Base-by-base conservation (phyloP, 2,797 vertebrate species). In the Bovichtus variegatus region DNA sequence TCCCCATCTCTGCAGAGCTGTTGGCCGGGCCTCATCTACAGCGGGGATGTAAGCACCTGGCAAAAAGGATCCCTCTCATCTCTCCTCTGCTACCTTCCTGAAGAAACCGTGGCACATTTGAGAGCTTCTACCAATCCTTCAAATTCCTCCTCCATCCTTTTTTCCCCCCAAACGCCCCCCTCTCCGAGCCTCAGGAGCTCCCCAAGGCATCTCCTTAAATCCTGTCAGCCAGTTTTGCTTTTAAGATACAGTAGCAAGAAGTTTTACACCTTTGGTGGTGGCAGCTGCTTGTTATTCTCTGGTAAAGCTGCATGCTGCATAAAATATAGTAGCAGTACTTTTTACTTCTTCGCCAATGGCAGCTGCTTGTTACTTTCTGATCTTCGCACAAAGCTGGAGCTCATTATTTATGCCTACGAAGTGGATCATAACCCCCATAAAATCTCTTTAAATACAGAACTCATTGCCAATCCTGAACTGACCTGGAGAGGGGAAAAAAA, bases 71-170 rank as follows among this genome's bases (percentile, higher is more conserved):
- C 44, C 61, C 74, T 78, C 79, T 84, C 77, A 69, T 84, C 65
- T 78, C 67, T 34, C 50, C 16, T 38, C 74, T 57, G 63, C 76
- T 79, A 47, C 62, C 78, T 82, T 83, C 82, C 84, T 86, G 78
- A 57, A 82, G 81, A 47, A 63, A 66, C 71, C 5, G 1, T 50
- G 74, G 57, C 3, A 16, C 77, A 73, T 83, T 85, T 78, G 55
- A 88, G 86, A 84, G 76, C 74, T 36, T 76, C 78, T 6, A 1
- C 49, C 77, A 78, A 83, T 81, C 87, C 74, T 66, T 87, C 73
- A 60, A n/a, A 75, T 79, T 76, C 71, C 61, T 65, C 64, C 58
- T 64, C 47, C 71, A 61, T 72, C 74, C 65, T 67, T 13, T 47
- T 43, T 19, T 7, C 50, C 60, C n/a, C 43, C 16, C 40, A 53